Evolutionary conservation across 1,140 invertebrate genomes (phyloP).

Genomic region (Lordiphosa stackelbergi): DNA sequence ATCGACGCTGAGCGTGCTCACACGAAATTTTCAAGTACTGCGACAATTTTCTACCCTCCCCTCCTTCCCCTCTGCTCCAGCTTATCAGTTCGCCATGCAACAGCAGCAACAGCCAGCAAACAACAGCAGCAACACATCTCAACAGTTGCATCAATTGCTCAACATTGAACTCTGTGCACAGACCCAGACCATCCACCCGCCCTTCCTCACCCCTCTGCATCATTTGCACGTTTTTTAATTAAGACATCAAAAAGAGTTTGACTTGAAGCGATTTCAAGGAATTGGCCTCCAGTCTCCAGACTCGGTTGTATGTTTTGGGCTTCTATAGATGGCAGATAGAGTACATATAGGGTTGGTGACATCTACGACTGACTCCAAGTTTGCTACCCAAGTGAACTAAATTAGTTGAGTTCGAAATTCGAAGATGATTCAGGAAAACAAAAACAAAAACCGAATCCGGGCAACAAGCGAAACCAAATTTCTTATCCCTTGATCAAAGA

Average conservation of each 20-base stretch:
- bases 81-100: conserved; percentile 69
- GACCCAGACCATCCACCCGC: conserved; percentile 12
- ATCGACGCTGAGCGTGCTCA: conserved; percentile 72
- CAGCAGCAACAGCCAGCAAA: conserved; percentile 35
- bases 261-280: conserved; percentile 72
- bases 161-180: conserved; percentile 69
- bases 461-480: conserved; percentile 27
- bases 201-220: conserved; percentile 26
- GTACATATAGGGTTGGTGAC: conserved; percentile 16
- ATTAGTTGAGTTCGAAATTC: conserved; percentile 36
- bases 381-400: conserved; percentile 38
- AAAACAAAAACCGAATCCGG: neutral
- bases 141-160: conserved; percentile 76
- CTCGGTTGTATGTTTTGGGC: conserved; percentile 27
- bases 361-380: conserved; percentile 29
- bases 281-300: conserved; percentile 35
- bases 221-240: conserved; percentile 76
- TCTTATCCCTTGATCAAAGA: conserved; percentile 59
- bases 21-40: conserved; percentile 75
- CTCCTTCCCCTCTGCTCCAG: neutral
- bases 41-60: conserved; percentile 53
- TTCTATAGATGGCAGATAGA: conserved; percentile 46
- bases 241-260: conserved; percentile 76
- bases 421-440: conserved; percentile 17
- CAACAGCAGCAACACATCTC: conserved; percentile 67